Base-by-base conservation (phyloP, 2,113 vertebrate species). In the Turdus rufiventris region DNA sequence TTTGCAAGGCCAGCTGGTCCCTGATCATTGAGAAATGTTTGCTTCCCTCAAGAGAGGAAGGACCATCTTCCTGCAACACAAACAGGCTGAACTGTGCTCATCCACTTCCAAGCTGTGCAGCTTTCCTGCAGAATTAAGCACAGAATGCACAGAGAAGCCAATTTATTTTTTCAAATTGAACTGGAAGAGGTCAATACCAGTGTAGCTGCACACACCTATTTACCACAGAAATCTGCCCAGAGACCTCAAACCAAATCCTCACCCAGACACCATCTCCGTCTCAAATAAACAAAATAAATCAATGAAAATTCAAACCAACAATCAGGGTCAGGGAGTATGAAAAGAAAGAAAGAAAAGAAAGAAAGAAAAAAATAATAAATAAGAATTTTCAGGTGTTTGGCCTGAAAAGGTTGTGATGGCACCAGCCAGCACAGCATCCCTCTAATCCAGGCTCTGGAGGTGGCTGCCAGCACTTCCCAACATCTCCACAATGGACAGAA, bases 171-270 rank as follows among this genome's bases (percentile, higher is more conserved):
- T 20, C 36, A 0, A 23, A 36, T 25, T 53, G 31, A 83, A 29
- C 18, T 48, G 74, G 16, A 88, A 84, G 68, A 89, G 38, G 54
- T 74, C 78, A 76, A 5, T 20, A 79, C 17, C 8, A 68, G 42
- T 1, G 14, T 14, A 73, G 57, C 62, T 65, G 25, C 29, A 53
- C 18, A 7, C 34, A 50, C 26, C 29, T 34, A 14, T 28, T 53
- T 12, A 48, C 51, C 63, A n/a, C 1, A 13, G 58, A 67, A 51
- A 85, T 17, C 54, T 47, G 42, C 19, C 31, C 4, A 1, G 18
- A 79, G 85, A 73, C n/a, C 71, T 93, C 85, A 62, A 40, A 82
- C 29, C 68, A 83, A 70, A 28, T 45, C 50, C 72, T 86, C 43
- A 36, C 38, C 15, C 9, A 15, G 56, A 45, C 33, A 48, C 28